Base-by-base conservation (phyloP, 2,113 vertebrate genomes). In the Sarotherodon lohbergeri region DNA sequence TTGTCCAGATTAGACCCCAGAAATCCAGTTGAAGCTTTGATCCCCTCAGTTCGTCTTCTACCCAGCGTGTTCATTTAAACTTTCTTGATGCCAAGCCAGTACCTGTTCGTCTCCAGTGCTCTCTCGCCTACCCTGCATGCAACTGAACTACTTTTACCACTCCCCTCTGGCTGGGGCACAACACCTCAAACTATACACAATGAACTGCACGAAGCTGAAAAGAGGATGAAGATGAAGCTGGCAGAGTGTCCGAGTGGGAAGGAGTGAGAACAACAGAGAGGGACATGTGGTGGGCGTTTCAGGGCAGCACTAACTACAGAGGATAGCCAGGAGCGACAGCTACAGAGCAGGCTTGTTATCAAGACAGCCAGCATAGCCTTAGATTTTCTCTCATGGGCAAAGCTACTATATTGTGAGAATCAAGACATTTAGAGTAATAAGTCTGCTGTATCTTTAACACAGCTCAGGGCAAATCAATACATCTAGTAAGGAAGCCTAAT, bases 271-370 rank as follows among this genome's bases (percentile, higher is more conserved):
- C 11, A 82, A 29, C 46, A 80, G 36, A 87, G 27, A 86, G 41
- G 83, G 83, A 90, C 76, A 78, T 80, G 85, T 68, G 86, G 88
- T 88, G 84, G 90, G 82, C 9, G 76, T 88, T 89, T 90, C 29
- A 91, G 86, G 88, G 91, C 86, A 91, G 48, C 78, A 36, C 24
- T 83, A 79, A 94, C 88, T 85, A 84, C 81, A 84, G 81, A 84
- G 73, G 39, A 80, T 43, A 89, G 86, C 87, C 86, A 88, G 86
- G 83, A 80, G 80, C 81, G 43, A 84, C 46, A 82, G 84, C 90
- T 81, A 91, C 86, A 80, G 56, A 91, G 81, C 88, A 84, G 68
- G 59, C 88, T 90, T 88, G 90, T 95, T 94, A 93, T 88, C 93
- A 83, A 73, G 80, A 29, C 24, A 48, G 73, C 87, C 63, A 71